Base-by-base conservation (phyloP, 1,140 invertebrate genomes). In the Drosophila mayri region DNA sequence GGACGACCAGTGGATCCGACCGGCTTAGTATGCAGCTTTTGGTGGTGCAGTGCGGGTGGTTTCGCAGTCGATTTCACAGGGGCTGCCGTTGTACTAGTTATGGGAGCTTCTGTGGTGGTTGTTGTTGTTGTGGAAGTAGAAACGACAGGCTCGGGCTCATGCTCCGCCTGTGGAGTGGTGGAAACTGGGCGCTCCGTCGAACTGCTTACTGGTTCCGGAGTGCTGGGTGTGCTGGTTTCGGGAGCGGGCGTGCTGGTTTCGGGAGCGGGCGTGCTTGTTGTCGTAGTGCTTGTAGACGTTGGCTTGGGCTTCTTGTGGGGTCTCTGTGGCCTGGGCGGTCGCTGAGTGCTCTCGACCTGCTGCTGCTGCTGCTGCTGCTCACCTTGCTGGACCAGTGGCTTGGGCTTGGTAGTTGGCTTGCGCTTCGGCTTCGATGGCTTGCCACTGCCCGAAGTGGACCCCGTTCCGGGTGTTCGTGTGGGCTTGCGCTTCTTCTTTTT, bases 401-500 rank as follows among this genome's bases (percentile, higher is more conserved):
- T 81, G 0, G 87, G 90, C 52, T 85, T 92, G 9, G 65, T 12
- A 7, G 87, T 86, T 41, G 90, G 91, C 47, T 92, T 92, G 1
- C 90, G 83, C 18, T 92, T 92, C 1, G 86, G 74, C 16, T 92
- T 92, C 8, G 44, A 52, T 3, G 76, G 71, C 35, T 76, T 85
- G 14, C 14, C 54, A 25, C 57, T 63, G 14, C 32, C 63, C 9
- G 50, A 49, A 25, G 50, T 40, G 43, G 70, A 12, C 18, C n/a
- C 49, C n/a, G 67, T 41, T 9, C 84, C 84, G 1, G 90, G 91
- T 0, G 87, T 78, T 28, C 86, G 81, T 12, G 90, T 92, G 4
- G 81, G 91, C 59, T 91, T 92, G 28, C 86, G 91, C 44, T 87
- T 92, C 54, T 84, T 92, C 63, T 91, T 92, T 55, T 92, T 91